These are phyloP conservation scores for mouse (Mus musculus) DNA, from an alignment of 2,113 vertebrate species.

Conservation along the genomic window DNA sequence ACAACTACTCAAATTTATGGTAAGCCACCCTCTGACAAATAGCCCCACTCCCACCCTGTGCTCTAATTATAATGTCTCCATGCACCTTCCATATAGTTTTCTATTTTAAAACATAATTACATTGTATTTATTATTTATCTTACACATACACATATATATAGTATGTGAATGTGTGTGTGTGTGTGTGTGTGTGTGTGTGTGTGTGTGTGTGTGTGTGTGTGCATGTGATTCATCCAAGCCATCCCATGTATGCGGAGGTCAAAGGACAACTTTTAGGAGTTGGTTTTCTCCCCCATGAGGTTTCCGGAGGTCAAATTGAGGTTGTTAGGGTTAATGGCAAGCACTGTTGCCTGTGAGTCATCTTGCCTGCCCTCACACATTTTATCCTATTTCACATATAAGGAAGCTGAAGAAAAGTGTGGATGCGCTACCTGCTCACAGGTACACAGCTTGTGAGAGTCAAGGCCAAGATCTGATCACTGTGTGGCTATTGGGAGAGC, in stretches of 20 bases:
- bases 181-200: too few relatives aligned
- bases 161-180: background rate
- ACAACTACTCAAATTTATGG: background rate
- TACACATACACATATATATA: background rate
- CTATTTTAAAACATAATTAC: background rate
- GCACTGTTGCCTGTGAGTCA: background rate
- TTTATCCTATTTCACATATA: background rate
- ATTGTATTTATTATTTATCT: background rate
- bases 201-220: background rate
- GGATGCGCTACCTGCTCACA: background rate
- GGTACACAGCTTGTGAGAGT: background rate
- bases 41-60: background rate
- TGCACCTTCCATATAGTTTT: background rate
- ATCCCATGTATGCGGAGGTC: background rate
- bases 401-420: background rate
- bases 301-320: background rate
- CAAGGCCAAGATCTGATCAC: background rate
- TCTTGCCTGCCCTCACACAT: background rate
- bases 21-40: background rate
- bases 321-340: background rate
- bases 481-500: accelerated
- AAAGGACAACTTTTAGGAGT: background rate
- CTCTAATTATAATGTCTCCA: background rate
- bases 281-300: background rate
- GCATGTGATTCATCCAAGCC: background rate